Base-by-base conservation (phyloP, 2,888 invertebrate species). In the Microplitis deprimator region DNA sequence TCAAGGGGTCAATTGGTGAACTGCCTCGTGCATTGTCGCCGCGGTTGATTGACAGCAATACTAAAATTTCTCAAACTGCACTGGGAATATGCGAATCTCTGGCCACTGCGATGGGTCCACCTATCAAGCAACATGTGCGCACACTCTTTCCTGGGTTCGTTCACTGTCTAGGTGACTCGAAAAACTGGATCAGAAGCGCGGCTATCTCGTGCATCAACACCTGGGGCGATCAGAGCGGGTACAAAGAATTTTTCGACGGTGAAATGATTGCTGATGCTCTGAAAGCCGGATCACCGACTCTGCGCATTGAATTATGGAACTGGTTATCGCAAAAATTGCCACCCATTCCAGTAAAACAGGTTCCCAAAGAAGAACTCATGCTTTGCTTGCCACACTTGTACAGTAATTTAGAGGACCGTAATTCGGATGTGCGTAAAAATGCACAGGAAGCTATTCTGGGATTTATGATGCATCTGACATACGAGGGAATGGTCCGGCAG, bases 381-480 rank as follows among this genome's bases (percentile, higher is more conserved):
- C 90, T 93, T 1, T 95, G 96, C 90, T 90, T 98, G 77, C 95
- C 96, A 0, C 91, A 93, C 82, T 90, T 98, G 74, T 97, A 94
- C 90, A 92, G 93, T 60, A 96, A 96, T 85, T 90, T 98, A 77
- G 98, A 97, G 87, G 98, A 98, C 90, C 93, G 98, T 75, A 96
- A 95, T 87, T 95, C 94, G 0, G 98, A 98, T 82, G 98, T 98
- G 5, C 92, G 98, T 10, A 97, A 97, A 88, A 96, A 95, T 85
- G 95, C 97, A 1, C 94, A 95, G 75, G 98, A 98, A 87, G 96
- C 97, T 64, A 94, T 98, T 60, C 90, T 97, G 65, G 97, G 97
- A 3, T 93, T 97, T 84, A 98, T 98, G 98, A 93, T 97, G 81
- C 98, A 98, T 88, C 91, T 97, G 6, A 96, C 98, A 1, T 97